Conservation (phyloP, 2,888 invertebrate genomes). For the Clanis bilineata region DNA sequence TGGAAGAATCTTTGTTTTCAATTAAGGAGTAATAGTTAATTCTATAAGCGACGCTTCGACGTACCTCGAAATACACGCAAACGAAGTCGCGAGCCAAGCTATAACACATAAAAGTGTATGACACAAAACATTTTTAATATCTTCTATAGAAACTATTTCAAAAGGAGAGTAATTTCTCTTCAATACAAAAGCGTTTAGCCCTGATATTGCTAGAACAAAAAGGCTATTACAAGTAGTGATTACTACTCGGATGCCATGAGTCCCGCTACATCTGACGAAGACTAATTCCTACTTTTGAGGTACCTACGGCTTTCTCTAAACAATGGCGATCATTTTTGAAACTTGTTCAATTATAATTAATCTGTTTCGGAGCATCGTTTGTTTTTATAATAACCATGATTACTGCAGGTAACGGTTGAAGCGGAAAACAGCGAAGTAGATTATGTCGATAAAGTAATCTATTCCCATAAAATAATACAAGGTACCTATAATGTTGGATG, state of each 20-base stretch:
- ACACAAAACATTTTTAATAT: no score
- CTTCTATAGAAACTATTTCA: neutral
- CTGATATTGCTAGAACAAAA: neutral
- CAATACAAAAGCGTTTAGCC: neutral
- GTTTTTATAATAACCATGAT: neutral
- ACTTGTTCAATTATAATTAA: neutral
- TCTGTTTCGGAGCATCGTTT: neutral
- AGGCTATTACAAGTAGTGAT: neutral
- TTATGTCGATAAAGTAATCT: neutral
- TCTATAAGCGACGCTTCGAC: no score
- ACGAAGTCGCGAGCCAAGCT: no score
- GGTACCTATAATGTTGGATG: neutral
- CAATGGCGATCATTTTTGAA: neutral
- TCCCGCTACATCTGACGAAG: conserved; percentile 8
- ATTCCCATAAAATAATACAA: neutral
- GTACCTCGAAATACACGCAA: no score
- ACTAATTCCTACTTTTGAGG: neutral
- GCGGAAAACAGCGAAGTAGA: neutral
- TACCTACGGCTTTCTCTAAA: neutral
- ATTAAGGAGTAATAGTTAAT: no score
- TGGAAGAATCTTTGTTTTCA: no score
- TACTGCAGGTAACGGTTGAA: neutral
- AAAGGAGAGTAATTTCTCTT: neutral
- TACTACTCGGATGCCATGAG: conserved; percentile 3
- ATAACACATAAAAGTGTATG: no score